These are phyloP conservation scores for Argentina silus DNA, from an alignment of 2,797 vertebrate genomes.

Conservation along the genomic window DNA sequence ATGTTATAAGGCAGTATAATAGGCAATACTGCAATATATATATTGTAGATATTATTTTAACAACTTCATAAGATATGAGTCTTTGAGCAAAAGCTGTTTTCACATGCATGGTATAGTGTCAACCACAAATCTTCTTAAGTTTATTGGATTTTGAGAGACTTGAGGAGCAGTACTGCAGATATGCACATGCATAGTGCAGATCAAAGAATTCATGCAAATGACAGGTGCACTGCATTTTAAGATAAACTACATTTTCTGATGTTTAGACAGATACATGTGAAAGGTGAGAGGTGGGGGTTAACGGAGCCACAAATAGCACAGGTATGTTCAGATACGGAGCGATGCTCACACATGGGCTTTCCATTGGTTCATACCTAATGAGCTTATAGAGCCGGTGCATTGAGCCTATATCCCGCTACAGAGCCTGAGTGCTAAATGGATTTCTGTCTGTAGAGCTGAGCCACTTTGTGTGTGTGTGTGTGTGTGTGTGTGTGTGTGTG, in stretches of 20 bases:
- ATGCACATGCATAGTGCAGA: no score
- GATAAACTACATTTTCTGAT: not conserved
- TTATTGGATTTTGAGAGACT: no score
- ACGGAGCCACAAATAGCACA: not conserved
- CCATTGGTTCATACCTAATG: conserved; percentile 30
- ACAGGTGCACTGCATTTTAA: conserved; percentile 4
- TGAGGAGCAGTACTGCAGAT: no score
- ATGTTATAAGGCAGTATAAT: not conserved
- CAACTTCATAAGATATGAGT: no score
- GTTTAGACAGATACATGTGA: not conserved
- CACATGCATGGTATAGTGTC: no score
- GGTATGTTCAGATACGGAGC: not conserved
- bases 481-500: conserved; percentile 4
- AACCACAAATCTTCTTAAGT: no score
- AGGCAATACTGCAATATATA: no score
- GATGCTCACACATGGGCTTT: not conserved
- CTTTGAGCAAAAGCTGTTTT: no score
- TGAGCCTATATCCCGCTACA: not conserved
- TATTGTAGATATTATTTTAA: no score
- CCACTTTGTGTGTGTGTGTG: not conserved
- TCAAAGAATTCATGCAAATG: no score
- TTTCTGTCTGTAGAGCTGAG: conserved; percentile 14
- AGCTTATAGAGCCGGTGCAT: conserved; percentile 23
- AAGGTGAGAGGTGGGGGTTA: not conserved
- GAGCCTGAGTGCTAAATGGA: conserved; percentile 35